Conservation (phyloP, 2,888 invertebrate species). For the Macaria liturata region DNA sequence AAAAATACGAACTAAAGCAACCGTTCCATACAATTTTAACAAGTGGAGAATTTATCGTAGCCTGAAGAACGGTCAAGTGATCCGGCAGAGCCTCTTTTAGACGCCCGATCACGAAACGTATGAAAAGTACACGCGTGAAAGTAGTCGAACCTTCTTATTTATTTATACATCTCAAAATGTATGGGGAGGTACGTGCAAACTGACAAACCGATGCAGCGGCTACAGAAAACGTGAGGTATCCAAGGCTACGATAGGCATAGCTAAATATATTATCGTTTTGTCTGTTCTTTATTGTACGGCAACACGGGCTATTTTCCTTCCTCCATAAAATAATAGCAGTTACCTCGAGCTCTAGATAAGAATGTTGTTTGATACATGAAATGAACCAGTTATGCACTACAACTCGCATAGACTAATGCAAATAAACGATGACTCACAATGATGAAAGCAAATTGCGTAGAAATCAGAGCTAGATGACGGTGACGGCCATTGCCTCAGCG, state of each 20-base stretch:
- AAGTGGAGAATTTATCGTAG: constrained; percentile 23
- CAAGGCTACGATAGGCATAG: constrained; percentile 9
- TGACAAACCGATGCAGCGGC: constrained; percentile 6
- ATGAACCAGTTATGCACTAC: constrained; percentile 2
- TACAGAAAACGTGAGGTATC: constrained; percentile 11
- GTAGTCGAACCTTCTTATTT: constrained; percentile 29
- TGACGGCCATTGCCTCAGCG: background rate
- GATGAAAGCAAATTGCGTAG: constrained; percentile 6
- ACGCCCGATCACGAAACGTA: constrained; percentile 27
- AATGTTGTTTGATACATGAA: constrained; percentile 13
- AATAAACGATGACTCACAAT: constrained; percentile 3
- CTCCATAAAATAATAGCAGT: too few relatives aligned
- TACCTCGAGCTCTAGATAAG: background rate
- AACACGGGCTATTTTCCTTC: too few relatives aligned
- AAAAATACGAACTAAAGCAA: constrained; percentile 12
- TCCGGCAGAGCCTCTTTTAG: constrained; percentile 18
- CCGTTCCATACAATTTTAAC: constrained; percentile 25
- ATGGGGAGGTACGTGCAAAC: constrained; percentile 9
- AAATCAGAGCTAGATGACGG: constrained; percentile 12
- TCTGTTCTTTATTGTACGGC: too few relatives aligned
- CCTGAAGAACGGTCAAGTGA: constrained; percentile 26
- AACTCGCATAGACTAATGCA: background rate
- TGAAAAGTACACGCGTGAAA: constrained; percentile 27
- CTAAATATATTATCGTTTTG: too few relatives aligned
- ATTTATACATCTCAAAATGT: constrained; percentile 27